These are phyloP conservation scores for Psylliodes chrysocephalus DNA, from an alignment of 2,888 invertebrate species.

Conservation along the genomic window DNA sequence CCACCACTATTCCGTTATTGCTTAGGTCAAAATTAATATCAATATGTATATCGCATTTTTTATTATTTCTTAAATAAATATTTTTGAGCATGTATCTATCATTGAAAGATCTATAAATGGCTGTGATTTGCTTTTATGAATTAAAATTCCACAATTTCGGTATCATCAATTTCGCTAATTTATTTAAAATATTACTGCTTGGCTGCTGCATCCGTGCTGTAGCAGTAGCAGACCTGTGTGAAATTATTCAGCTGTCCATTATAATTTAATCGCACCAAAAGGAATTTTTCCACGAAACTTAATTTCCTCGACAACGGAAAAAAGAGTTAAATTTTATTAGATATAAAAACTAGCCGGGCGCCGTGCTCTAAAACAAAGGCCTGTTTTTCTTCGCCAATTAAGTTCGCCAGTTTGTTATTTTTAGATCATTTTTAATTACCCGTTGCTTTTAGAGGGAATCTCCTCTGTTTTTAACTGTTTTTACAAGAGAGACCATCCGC, in stretches of 20 bases:
- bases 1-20: too few relatives aligned
- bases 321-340: constrained; percentile 44
- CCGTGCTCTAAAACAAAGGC: constrained; percentile 44
- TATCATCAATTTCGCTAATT: too few relatives aligned
- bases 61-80: too few relatives aligned
- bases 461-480: constrained; percentile 56
- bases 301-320: constrained; percentile 42
- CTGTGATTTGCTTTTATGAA: too few relatives aligned
- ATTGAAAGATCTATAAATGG: too few relatives aligned
- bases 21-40: too few relatives aligned
- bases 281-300: constrained; percentile 36
- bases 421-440: constrained; percentile 64
- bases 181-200: constrained; percentile 12
- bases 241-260: constrained; percentile 27
- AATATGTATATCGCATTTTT: too few relatives aligned
- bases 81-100: too few relatives aligned
- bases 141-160: too few relatives aligned
- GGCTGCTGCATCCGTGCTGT: neutral
- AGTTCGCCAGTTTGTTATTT: constrained; percentile 64
- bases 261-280: constrained; percentile 21
- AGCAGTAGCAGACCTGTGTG: too few relatives aligned
- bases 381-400: constrained; percentile 64
- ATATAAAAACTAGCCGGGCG: constrained; percentile 44
- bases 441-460: constrained; percentile 56
- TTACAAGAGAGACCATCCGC: constrained; percentile 46